Evolutionary conservation across 37 sponge, comb jelly and placozoan genomes (phyloP).

Genomic region (Oopsacas minuta): DNA sequence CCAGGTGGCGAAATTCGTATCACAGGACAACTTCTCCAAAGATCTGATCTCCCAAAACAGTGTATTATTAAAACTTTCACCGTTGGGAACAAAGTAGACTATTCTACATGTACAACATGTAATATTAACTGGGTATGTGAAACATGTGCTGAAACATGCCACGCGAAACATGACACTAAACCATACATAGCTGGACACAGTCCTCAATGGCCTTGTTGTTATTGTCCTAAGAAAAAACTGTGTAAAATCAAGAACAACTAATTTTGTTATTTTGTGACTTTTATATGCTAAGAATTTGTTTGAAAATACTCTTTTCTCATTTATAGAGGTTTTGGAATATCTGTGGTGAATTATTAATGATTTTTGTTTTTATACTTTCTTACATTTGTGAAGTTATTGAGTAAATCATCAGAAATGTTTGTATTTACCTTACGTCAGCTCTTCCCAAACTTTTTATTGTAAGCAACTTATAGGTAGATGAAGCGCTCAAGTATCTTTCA

Average conservation of each 20-base stretch:
- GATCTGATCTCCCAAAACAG: conserved; percentile 5
- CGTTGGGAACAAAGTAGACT: neutral
- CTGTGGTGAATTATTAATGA: too few relatives aligned
- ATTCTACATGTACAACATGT: conserved; percentile 11
- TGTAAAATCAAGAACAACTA: neutral
- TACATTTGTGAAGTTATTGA: too few relatives aligned
- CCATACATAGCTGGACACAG: neutral
- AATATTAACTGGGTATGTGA: conserved; percentile 16
- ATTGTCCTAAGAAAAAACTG: conserved; percentile 10
- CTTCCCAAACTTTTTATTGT: too few relatives aligned
- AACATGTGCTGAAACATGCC: conserved; percentile 1
- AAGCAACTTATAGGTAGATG: too few relatives aligned
- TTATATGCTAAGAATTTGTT: too few relatives aligned
- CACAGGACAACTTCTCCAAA: neutral
- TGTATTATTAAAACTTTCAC: conserved; percentile 14
- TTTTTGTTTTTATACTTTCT: too few relatives aligned
- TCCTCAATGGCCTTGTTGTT: conserved; percentile 2
- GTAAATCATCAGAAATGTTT: too few relatives aligned
- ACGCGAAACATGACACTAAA: conserved; percentile 19
- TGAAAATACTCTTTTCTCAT: too few relatives aligned
- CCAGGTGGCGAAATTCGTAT: neutral
- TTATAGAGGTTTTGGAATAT: too few relatives aligned
- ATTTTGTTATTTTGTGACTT: neutral
- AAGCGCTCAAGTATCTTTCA: neutral
- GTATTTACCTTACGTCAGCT: too few relatives aligned